Conservation (phyloP, 53 echinoderm and acorn worm species). For the Mesocentrotus franciscanus region DNA sequence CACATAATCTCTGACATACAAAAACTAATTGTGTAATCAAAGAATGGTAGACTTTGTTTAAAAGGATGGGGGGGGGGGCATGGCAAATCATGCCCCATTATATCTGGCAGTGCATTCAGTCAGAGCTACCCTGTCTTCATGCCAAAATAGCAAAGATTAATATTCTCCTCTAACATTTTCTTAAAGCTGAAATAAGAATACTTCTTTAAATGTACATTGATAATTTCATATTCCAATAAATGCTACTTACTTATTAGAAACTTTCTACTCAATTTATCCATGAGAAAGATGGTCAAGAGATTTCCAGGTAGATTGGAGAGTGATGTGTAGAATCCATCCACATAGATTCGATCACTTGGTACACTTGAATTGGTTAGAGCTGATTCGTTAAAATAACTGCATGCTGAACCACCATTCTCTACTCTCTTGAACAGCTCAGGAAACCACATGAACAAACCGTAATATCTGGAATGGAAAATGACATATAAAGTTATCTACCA, state of each 20-base stretch:
- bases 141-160: no score
- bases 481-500: neutral
- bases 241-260: conserved; percentile 79
- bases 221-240: neutral
- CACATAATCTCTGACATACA: no score
- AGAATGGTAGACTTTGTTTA: no score
- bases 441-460: conserved; percentile 99
- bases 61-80: no score
- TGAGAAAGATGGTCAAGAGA: conserved; percentile 78
- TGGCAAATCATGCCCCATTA: no score
- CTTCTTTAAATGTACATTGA: neutral
- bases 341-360: conserved; percentile 66
- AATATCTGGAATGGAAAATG: conserved; percentile 75
- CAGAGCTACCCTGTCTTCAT: no score
- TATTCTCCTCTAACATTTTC: no score
- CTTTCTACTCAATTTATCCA: conserved; percentile 86
- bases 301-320: conserved; percentile 93
- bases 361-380: neutral
- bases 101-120: no score
- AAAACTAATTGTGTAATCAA: no score
- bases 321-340: conserved; percentile 84
- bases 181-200: no score
- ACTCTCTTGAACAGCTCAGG: conserved; percentile 86
- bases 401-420: conserved; percentile 86
- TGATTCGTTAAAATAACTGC: conserved; percentile 47